A percentile compares a stretch with the other conserved stretches of the same genome.
Evolutionary conservation across 2,113 vertebrate species (phyloP).

Genomic region (Cettia cetti): DNA sequence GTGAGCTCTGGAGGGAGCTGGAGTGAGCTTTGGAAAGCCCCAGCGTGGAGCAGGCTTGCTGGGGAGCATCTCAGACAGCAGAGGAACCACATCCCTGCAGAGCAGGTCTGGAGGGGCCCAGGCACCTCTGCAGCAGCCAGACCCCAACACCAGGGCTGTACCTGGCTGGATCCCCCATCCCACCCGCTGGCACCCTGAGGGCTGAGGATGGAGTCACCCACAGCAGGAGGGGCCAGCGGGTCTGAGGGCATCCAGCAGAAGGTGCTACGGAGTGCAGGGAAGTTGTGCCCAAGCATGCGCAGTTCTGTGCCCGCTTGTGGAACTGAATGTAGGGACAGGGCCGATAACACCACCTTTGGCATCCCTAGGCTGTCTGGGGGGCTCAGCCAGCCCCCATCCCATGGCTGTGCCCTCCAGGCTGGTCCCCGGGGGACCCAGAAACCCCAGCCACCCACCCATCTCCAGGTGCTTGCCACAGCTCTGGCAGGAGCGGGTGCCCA

Average conservation of each 20-base stretch:
- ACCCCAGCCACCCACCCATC: rapidly evolving
- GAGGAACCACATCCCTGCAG: background rate
- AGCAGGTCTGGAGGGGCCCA: background rate
- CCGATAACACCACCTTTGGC: rapidly evolving
- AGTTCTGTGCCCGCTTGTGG: rapidly evolving
- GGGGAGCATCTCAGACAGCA: background rate
- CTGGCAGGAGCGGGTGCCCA: background rate
- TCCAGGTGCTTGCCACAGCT: background rate
- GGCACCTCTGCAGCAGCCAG: background rate
- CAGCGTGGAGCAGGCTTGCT: rapidly evolving
- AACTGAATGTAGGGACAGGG: background rate
- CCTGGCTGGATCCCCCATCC: rapidly evolving
- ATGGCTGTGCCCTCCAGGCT: background rate
- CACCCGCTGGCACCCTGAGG: rapidly evolving
- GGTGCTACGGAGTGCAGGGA: rapidly evolving
- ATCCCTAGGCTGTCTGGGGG: background rate
- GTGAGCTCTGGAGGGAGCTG: background rate
- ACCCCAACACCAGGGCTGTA: background rate
- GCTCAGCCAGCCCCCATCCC: background rate
- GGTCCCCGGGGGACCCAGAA: background rate
- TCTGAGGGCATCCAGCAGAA: background rate
- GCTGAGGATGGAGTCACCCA: rapidly evolving
- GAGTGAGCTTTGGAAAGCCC: background rate
- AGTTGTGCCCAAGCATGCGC: background rate
- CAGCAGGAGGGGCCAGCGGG: rapidly evolving